Evolutionary conservation across 2,888 invertebrate species (phyloP).

Genomic region (Amiota mariae): DNA sequence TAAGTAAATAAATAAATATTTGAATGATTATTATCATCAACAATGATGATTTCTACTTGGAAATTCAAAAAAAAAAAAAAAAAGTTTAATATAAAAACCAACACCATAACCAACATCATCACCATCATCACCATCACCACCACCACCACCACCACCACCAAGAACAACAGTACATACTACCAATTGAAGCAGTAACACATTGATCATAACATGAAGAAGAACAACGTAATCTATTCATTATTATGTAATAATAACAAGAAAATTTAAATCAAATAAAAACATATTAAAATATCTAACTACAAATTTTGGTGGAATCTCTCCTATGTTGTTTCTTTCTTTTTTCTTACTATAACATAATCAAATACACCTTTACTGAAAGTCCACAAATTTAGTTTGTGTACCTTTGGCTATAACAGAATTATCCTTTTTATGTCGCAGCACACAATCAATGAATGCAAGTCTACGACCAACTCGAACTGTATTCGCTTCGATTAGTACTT

Average conservation of each 20-base stretch:
- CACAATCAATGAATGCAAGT: conserved; percentile 87
- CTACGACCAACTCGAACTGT: conserved; percentile 84
- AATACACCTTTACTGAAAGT: conserved; percentile 49
- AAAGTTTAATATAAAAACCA: too few species aligned
- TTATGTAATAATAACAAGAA: conserved; percentile 24
- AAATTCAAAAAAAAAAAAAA: too few species aligned
- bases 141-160: conserved; percentile 2
- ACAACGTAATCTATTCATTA: conserved; percentile 15
- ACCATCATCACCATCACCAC: background rate
- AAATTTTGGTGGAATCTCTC: background rate
- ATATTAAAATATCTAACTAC: conserved; percentile 1
- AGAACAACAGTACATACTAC: background rate
- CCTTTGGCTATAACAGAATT: conserved; percentile 85
- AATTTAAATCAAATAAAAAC: conserved; percentile 5
- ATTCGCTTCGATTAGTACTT: conserved; percentile 83
- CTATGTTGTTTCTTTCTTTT: background rate
- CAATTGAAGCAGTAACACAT: conserved; percentile 5
- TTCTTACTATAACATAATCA: background rate
- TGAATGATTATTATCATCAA: background rate
- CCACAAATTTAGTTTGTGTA: conserved; percentile 85
- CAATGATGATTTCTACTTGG: too few species aligned
- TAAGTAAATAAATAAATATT: conserved; percentile 13
- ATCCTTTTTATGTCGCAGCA: conserved; percentile 82
- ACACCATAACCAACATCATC: background rate
- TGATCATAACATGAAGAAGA: conserved; percentile 3